Base-by-base conservation (phyloP, 35 echinoderm and acorn worm species). In the Antedon bifida region DNA sequence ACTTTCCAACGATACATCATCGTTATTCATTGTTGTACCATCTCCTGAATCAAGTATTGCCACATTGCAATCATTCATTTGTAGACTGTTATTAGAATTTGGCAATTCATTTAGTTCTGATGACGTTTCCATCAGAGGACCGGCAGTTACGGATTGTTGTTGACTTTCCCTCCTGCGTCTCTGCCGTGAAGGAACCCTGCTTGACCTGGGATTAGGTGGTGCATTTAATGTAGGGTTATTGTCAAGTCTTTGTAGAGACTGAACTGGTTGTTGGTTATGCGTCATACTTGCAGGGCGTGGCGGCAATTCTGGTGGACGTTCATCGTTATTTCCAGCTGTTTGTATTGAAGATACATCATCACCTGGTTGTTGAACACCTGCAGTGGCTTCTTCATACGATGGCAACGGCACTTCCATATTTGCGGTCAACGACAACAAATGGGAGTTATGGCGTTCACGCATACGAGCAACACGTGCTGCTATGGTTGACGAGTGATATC, bases 301-400 rank as follows among this genome's bases (percentile, higher is more conserved):
- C 9, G 51, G 51, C 51, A 64, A 21, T 64, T 64, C 51, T 64
- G 51, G 51, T 64, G 51, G 23, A 44, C 5, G 5, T n/a, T n/a
- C n/a, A 44, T 44, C 39, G 23, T 12, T 23, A 64, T 64, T 23
- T 12, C 23, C 51, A 64, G 51, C 51, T 64, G 51, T 23, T 23
- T 64, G 51, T 12, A 19, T 8, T 64, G 51, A 8, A 64, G 51
- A 64, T 7, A 2, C 19, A 2, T 11, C 51, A 64, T 21, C 51
- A 64, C 9, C 51, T 64, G 23, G 26, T 19, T 8, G 1, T 23
- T 1, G 9, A 16, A 16, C 9, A 64, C 19, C 23, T 11, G 87
- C 81, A 29, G 76, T 79, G 19, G 87, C 87, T 45, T 89, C 87
- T 34, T 89, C 87, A 36, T 89, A 89, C 33, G 87, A 80, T 17